A percentile compares a stretch with the other conserved stretches of the same genome.
Conservation (phyloP, 2,888 invertebrate genomes). For the Steinernema hermaphroditum region DNA sequence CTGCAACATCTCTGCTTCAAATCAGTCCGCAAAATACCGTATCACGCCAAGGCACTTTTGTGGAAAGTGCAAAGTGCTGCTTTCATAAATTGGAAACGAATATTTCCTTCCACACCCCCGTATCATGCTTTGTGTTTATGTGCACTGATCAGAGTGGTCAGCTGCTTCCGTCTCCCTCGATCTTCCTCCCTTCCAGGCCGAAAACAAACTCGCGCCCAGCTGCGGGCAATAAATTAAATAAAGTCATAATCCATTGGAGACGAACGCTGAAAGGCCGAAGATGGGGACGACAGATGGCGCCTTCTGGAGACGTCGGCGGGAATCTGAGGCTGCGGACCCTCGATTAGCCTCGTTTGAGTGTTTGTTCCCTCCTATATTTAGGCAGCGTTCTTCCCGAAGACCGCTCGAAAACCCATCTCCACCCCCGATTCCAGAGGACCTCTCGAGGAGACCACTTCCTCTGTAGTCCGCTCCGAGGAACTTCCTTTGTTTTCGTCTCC, state of each 20-base stretch:
- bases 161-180: neutral
- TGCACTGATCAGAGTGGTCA: neutral
- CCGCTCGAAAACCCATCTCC: no score
- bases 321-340: neutral
- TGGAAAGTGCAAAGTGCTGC: no score
- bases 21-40: no score
- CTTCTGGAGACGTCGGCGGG: neutral
- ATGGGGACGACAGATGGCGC: neutral
- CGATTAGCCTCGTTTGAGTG: neutral
- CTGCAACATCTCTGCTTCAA: no score
- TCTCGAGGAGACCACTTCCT: no score
- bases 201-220: slow-evolving; percentile 9
- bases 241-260: slow-evolving; percentile 1
- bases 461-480: no score
- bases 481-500: no score
- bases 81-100: no score
- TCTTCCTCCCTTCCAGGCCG: neutral
- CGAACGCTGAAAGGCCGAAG: neutral
- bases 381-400: neutral
- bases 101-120: no score
- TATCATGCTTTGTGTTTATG: no score
- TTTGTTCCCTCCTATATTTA: neutral
- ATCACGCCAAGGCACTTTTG: no score
- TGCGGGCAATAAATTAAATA: neutral
- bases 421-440: no score